Evolutionary conservation across 2,113 vertebrate species (phyloP).

Genomic region (Corvus moneduloides): DNA sequence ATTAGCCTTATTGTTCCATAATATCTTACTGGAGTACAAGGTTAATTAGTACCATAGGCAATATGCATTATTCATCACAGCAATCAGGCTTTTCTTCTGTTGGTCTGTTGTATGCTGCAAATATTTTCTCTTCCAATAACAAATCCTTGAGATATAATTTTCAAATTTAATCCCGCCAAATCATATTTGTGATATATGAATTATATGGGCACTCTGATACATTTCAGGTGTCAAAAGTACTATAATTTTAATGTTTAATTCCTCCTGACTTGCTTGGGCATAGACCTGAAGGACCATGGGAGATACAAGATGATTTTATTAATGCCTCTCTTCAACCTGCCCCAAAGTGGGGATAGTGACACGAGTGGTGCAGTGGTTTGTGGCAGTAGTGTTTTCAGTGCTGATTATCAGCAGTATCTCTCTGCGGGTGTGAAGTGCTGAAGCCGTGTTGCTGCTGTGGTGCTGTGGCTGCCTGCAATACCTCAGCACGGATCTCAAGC

Average conservation of each 20-base stretch:
- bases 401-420: not conserved
- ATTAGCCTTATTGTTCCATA: conserved; percentile 72
- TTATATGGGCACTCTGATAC: not conserved
- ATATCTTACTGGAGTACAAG: conserved; percentile 66
- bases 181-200: conserved; percentile 34
- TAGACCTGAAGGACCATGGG: not conserved
- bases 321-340: not conserved
- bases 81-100: conserved; percentile 66
- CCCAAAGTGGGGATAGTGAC: not conserved
- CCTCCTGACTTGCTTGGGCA: not conserved
- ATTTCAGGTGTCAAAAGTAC: not conserved
- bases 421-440: not conserved
- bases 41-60: conserved; percentile 76
- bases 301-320: not conserved
- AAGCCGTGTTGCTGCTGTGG: accelerated
- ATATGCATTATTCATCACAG: conserved; percentile 73
- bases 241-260: not conserved
- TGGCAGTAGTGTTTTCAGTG: not conserved
- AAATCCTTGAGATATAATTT: conserved; percentile 63
- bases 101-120: conserved; percentile 37
- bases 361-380: not conserved
- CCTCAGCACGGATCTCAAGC: not conserved
- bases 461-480: not conserved
- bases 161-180: conserved; percentile 56
- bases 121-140: conserved; percentile 50